Evolutionary conservation across 2,797 vertebrate genomes (phyloP).

Genomic region (Octomys mimax): DNA sequence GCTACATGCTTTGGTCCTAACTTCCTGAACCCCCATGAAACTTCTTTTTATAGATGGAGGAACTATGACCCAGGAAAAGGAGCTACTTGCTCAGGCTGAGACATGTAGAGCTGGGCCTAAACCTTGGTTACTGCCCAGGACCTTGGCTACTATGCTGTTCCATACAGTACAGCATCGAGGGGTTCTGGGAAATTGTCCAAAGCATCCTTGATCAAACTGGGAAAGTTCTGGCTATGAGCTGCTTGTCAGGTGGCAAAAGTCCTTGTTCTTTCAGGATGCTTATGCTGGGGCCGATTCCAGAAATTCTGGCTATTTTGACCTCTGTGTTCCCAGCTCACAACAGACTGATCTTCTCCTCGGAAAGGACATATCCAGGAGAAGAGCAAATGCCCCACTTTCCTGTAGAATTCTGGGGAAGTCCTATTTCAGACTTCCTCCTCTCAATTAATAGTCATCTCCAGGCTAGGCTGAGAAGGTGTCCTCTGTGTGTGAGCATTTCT

Average conservation of each 20-base stretch:
- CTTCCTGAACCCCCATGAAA: not conserved
- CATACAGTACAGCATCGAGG: rapidly evolving
- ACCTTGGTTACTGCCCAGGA: rapidly evolving
- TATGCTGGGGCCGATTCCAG: not conserved
- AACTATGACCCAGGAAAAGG: not conserved
- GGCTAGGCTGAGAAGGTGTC: rapidly evolving
- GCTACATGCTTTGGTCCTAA: not conserved
- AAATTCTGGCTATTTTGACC: rapidly evolving
- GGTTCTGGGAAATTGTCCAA: not conserved
- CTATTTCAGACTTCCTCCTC: not conserved
- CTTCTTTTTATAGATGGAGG: not conserved
- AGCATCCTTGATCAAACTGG: not conserved
- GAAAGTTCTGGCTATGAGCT: not conserved
- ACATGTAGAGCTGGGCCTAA: not conserved
- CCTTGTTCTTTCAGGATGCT: not conserved
- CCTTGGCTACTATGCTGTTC: rapidly evolving
- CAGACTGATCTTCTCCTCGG: not conserved
- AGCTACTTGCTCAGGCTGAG: not conserved
- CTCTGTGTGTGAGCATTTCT: not conserved
- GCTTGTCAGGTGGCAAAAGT: not conserved
- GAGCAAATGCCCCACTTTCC: not conserved
- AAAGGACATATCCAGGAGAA: not conserved
- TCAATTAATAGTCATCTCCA: rapidly evolving
- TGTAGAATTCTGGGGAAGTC: not conserved
- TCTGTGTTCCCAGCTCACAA: not conserved